Percentiles rank a stretch among this genome's conserved stretches.
phyloP scores from a whole-genome alignment of 2,797 vertebrate species.

The Steatocranus sp. region DNA sequence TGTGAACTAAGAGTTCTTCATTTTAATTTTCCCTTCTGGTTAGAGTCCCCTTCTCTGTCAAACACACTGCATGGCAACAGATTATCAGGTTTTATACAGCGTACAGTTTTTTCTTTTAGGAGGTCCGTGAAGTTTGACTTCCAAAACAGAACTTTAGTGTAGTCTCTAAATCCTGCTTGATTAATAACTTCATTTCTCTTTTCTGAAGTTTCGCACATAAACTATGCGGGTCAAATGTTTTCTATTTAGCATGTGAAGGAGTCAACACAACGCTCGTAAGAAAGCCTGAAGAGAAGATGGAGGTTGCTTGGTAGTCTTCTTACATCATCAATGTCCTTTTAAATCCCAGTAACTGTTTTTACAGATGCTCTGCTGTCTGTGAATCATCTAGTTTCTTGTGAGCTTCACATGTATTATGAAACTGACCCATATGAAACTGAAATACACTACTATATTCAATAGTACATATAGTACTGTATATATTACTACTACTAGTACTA shows the following conservation, averaged over 20 bases:
- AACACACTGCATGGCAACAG: not conserved
- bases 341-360: not conserved
- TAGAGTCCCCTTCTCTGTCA: not conserved
- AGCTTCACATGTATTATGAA: not conserved
- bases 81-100: not conserved
- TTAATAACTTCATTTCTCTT: not conserved
- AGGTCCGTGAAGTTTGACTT: not conserved
- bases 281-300: not conserved
- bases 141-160: not conserved
- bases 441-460: not conserved
- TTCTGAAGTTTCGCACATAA: not conserved
- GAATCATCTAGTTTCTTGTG: not conserved
- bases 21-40: rapidly evolving
- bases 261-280: not conserved
- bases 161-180: not conserved
- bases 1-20: not conserved
- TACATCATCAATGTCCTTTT: not conserved
- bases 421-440: no score
- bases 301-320: not conserved
- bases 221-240: not conserved
- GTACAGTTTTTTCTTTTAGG: not conserved
- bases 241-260: not conserved
- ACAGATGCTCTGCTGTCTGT: not conserved
- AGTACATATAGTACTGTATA: not conserved
- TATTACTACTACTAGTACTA: not conserved